Percentiles rank a stretch among this genome's conserved stretches.
These are phyloP conservation scores for Caloenas nicobarica DNA, from an alignment of 2,113 vertebrate genomes.

Conservation along the genomic window DNA sequence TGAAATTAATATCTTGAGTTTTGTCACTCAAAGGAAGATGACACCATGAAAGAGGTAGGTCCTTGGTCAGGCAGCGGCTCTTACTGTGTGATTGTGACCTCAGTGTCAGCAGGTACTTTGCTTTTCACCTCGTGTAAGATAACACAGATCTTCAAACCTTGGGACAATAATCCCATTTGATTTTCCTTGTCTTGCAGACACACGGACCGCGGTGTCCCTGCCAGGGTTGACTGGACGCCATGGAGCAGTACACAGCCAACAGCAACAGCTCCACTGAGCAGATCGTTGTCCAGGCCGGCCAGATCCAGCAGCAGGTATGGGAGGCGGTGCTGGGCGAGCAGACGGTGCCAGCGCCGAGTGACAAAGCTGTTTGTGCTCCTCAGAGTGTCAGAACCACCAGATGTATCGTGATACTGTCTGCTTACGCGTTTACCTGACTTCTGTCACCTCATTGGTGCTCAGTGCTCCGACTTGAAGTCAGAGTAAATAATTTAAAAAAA, in stretches of 20 bases:
- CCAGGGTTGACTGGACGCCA: slow-evolving; percentile 33
- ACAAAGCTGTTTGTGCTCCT: not conserved
- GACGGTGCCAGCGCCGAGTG: not conserved
- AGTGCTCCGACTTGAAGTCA: not conserved
- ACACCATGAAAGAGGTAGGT: not conserved
- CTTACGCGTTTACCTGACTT: accelerated
- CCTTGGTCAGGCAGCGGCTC: not conserved
- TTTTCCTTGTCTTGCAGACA: not conserved
- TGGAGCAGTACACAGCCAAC: slow-evolving; percentile 96
- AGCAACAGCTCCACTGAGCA: slow-evolving; percentile 92
- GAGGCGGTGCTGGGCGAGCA: not conserved
- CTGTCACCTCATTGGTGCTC: not conserved
- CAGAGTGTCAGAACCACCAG: not conserved
- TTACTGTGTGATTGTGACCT: not conserved
- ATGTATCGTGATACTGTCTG: not conserved
- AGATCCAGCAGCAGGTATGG: slow-evolving; percentile 95
- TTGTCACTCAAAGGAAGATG: not conserved
- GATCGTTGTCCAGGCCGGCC: slow-evolving; percentile 96
- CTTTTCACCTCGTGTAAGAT: not conserved
- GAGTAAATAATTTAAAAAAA: not conserved
- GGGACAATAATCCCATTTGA: not conserved
- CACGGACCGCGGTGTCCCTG: not conserved
- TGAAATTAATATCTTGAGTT: not conserved
- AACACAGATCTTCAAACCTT: not conserved
- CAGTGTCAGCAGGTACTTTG: not conserved